Conservation (phyloP, 2,888 invertebrate species). For the Hydraecia micacea region DNA sequence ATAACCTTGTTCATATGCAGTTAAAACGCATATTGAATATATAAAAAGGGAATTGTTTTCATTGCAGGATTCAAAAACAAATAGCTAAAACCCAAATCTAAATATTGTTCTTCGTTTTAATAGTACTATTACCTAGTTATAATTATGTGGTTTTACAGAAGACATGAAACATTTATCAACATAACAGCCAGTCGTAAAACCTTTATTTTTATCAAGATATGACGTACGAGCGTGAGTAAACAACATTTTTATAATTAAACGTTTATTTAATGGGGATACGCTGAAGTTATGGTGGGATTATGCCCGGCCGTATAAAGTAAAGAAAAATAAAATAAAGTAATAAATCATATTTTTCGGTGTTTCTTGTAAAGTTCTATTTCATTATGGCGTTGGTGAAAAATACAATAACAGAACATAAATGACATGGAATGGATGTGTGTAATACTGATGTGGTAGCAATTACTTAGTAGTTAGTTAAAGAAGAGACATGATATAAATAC, state of each 20-base stretch:
- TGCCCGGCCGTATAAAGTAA: not conserved
- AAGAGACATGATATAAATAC: not conserved
- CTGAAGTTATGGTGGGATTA: slow-evolving; percentile 1
- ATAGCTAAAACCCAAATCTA: not conserved
- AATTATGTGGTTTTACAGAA: slow-evolving; percentile 18
- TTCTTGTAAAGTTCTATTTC: not conserved
- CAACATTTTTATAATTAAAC: slow-evolving; percentile 56
- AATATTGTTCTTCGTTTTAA: slow-evolving; percentile 13
- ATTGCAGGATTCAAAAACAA: not conserved
- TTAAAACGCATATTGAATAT: not conserved
- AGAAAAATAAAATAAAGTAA: not conserved
- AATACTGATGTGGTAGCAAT: not conserved
- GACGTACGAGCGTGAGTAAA: slow-evolving; percentile 42
- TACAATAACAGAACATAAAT: not conserved
- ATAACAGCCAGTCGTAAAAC: slow-evolving; percentile 41
- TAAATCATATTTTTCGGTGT: not conserved
- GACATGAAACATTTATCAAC: slow-evolving; percentile 47
- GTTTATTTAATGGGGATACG: slow-evolving; percentile 26
- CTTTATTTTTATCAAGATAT: slow-evolving; percentile 51
- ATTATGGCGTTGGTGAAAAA: not conserved
- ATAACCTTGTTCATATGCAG: too few species aligned
- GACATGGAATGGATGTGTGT: not conserved
- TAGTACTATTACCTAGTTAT: too few species aligned
- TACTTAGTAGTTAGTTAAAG: not conserved
- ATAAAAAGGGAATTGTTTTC: too few species aligned